phyloP scores from a whole-genome alignment of 92 coral and sea anemone species.

The Phenganax subtilis region DNA sequence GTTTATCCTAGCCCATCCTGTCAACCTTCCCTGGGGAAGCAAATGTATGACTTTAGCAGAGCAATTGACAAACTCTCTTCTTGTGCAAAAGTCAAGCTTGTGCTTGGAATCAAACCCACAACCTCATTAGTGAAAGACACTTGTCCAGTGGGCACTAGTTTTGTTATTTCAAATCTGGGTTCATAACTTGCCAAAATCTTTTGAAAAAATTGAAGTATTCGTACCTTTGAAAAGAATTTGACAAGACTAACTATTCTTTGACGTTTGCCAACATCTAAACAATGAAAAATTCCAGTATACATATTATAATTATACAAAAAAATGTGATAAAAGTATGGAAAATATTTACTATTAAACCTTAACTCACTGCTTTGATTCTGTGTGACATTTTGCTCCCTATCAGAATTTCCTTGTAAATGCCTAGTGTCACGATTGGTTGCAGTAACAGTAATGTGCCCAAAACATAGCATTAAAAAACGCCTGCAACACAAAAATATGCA shows the following conservation, averaged over 20 bases:
- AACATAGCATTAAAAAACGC: slow-evolving; percentile 30
- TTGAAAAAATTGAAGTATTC: background rate
- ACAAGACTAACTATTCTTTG: slow-evolving; percentile 13
- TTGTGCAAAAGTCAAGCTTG: too few species aligned
- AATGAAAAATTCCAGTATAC: background rate
- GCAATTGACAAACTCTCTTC: background rate
- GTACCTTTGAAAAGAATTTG: slow-evolving; percentile 32
- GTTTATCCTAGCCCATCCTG: too few species aligned
- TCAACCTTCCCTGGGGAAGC: background rate
- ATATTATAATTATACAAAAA: background rate
- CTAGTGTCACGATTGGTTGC: background rate
- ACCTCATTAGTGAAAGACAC: background rate
- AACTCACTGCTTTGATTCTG: background rate
- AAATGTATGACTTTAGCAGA: background rate
- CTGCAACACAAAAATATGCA: background rate
- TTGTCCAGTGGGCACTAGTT: too few species aligned
- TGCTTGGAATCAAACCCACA: too few species aligned
- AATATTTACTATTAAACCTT: background rate
- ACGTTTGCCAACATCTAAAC: background rate
- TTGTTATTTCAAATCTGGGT: background rate
- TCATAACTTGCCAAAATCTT: background rate
- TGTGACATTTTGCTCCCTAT: background rate
- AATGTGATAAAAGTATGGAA: background rate
- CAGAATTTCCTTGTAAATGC: background rate
- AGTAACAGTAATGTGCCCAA: slow-evolving; percentile 30